Percentiles rank a stretch among this genome's conserved stretches.
Conservation (phyloP, 2,888 invertebrate species). For the Theretra japonica region DNA sequence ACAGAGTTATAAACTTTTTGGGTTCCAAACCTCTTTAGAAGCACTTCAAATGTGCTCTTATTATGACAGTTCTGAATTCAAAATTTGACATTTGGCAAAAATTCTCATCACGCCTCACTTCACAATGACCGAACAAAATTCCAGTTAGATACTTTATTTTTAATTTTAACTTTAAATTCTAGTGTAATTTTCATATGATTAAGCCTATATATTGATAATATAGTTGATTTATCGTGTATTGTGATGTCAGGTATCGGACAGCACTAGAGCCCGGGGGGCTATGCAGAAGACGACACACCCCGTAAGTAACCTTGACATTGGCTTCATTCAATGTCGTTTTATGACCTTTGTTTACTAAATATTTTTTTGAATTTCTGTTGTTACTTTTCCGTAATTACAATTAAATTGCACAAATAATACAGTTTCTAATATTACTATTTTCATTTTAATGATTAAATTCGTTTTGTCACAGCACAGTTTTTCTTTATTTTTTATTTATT, state of each 20-base stretch:
- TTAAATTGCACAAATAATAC: background rate
- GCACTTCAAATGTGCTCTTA: background rate
- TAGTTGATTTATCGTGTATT: slow-evolving; percentile 6
- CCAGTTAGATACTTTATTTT: background rate
- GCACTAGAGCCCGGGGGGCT: slow-evolving; percentile 55
- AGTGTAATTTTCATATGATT: background rate
- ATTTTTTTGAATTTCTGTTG: background rate
- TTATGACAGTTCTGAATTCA: slow-evolving; percentile 19
- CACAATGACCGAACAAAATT: background rate
- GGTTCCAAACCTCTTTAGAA: background rate
- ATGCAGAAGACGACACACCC: slow-evolving; percentile 57
- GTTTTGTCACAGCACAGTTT: slow-evolving; percentile 11
- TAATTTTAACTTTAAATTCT: background rate
- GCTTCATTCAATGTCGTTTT: background rate
- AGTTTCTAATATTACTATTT: background rate
- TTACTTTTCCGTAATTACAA: slow-evolving; percentile 15
- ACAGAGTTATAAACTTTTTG: too few species aligned
- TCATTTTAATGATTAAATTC: background rate
- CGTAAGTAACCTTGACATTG: slow-evolving; percentile 45
- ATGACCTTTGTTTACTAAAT: background rate
- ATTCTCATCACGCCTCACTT: background rate
- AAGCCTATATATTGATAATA: background rate
- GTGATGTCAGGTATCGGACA: slow-evolving; percentile 50
- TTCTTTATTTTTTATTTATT: slow-evolving; percentile 37
- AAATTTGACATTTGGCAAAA: slow-evolving; percentile 29